Base-by-base conservation (phyloP, 2,888 invertebrate species). In the Xestia c-nigrum region DNA sequence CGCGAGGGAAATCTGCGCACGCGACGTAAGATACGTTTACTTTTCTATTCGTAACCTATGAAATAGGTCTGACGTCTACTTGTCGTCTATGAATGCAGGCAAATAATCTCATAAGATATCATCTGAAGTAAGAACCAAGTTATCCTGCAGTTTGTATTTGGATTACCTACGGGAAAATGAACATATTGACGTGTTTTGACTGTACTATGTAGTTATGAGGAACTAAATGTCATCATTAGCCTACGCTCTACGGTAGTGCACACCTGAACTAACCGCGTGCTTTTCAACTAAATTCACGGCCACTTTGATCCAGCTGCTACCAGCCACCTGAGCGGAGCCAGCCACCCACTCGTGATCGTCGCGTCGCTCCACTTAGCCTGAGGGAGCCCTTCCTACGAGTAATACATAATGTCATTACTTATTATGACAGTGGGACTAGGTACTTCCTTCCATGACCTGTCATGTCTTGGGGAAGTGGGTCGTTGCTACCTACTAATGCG, bases 1-100 rank as follows among this genome's bases (percentile, higher is more conserved):
- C 19, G 46, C 68, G 79, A 79, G 72, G 75, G 72, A 82, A 82
- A 82, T 79, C 82, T 66, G 75, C 50, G 61, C 82, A 82, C 82
- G 82, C 82, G 72, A 82, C 57, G 3, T 43, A 63, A n/a, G 31
- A 59, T 67, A 43, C 31, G 59, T 43, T 75, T 67, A 75, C 19
- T 76, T 75, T 67, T 57, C 40, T 75, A 66, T 16, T 75, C 19
- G 19, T n/a, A n/a, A 31, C 31, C 31, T 31, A 24, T 40, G 7
- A n/a, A 0, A 7, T 55, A 38, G 12, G 9, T 14, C 38, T 55
- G 16, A 1, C 6, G 31, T 52, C 24, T 40, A 19, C 24, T 71
- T 24, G 24, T 24, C 14, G n/a, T n/a, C n/a, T 38, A 68, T 24
- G 9, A 69, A n/a, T 31, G 21, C 43, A 43, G 12, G 16, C 16